Evolutionary conservation across 1,140 invertebrate species (phyloP).

Genomic region (Patella vulgata): DNA sequence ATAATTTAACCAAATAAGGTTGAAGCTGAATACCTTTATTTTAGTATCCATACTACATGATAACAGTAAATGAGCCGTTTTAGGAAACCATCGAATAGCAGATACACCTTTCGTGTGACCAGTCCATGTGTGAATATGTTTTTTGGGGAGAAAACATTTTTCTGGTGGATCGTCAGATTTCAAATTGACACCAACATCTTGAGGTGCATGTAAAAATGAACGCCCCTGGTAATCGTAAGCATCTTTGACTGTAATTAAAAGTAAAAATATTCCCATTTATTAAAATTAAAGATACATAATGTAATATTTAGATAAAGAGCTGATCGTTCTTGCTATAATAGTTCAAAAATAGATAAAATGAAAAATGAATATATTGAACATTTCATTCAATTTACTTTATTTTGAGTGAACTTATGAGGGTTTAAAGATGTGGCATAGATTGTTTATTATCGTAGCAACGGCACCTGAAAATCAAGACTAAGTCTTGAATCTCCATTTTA

Average conservation of each 20-base stretch:
- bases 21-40: constrained; percentile 90
- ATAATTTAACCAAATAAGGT: too few species aligned
- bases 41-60: constrained; percentile 97
- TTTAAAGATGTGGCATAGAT: too few species aligned
- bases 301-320: too few species aligned
- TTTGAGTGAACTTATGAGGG: too few species aligned
- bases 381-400: too few species aligned
- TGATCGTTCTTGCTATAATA: too few species aligned
- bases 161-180: constrained; percentile 91
- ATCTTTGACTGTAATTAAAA: constrained; percentile 84
- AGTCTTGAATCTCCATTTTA: not conserved
- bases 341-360: too few species aligned
- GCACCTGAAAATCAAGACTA: too few species aligned
- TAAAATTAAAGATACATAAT: too few species aligned
- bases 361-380: too few species aligned
- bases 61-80: constrained; percentile 92
- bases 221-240: constrained; percentile 95
- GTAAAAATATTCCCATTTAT: too few species aligned
- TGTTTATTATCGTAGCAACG: too few species aligned
- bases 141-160: constrained; percentile 97
- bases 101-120: constrained; percentile 98
- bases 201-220: constrained; percentile 92
- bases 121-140: constrained; percentile 95
- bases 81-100: constrained; percentile 94
- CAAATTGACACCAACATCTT: constrained; percentile 95